These are phyloP conservation scores for Gastracanthus pulcherrimus DNA, from an alignment of 2,888 invertebrate species.

Conservation along the genomic window DNA sequence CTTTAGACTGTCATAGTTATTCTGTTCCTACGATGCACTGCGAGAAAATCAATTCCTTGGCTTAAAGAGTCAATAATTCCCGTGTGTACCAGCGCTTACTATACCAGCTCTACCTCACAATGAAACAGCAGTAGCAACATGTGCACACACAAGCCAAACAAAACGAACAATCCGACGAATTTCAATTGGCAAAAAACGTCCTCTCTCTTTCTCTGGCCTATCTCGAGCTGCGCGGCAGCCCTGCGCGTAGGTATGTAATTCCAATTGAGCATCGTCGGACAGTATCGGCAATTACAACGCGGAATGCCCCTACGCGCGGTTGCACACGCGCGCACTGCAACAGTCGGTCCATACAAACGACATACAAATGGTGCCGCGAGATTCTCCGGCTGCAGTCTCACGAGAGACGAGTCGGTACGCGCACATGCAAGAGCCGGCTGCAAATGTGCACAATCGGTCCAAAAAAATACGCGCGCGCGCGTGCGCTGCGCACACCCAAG, in stretches of 20 bases:
- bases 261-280: conserved; percentile 31
- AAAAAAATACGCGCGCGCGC: neutral
- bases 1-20: conserved; percentile 2
- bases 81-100: neutral
- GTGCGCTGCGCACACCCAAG: neutral
- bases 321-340: conserved; percentile 37
- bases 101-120: conserved; percentile 22
- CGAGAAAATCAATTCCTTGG: conserved; percentile 21
- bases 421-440: neutral
- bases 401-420: neutral
- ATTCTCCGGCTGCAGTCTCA: conserved; percentile 9
- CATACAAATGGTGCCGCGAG: conserved; percentile 55
- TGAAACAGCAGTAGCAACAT: conserved; percentile 40
- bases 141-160: conserved; percentile 48
- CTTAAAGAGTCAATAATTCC: conserved; percentile 38
- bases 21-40: neutral
- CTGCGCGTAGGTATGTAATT: conserved; percentile 54
- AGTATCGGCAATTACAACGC: conserved; percentile 41
- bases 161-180: conserved; percentile 59
- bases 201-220: conserved; percentile 40
- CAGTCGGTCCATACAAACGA: conserved; percentile 50
- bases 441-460: neutral
- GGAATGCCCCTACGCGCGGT: conserved; percentile 2
- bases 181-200: conserved; percentile 57
- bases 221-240: conserved; percentile 41